These are phyloP conservation scores for Drosophila simulans DNA, from an alignment of 1,140 invertebrate genomes.

Conservation along the genomic window DNA sequence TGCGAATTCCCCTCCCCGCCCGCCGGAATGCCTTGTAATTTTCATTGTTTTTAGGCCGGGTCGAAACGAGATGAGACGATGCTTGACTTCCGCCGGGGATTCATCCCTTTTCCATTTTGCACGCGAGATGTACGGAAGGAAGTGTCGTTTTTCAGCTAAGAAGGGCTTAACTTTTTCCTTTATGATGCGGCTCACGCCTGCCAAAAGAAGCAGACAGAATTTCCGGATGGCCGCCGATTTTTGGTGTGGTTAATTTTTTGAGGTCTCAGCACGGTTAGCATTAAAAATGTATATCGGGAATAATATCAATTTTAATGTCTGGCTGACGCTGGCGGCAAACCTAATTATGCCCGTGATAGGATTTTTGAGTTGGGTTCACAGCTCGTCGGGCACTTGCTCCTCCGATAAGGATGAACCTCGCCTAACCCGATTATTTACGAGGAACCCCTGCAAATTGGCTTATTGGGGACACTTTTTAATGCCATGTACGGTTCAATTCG, in stretches of 20 bases:
- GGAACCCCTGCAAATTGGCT: slow-evolving; percentile 33
- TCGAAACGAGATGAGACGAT: slow-evolving; percentile 50
- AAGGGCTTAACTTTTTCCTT: slow-evolving; percentile 74
- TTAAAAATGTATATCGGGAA: slow-evolving; percentile 74
- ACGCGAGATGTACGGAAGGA: slow-evolving; percentile 39
- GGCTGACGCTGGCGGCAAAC: slow-evolving; percentile 36
- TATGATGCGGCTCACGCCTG: slow-evolving; percentile 66
- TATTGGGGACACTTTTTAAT: slow-evolving; percentile 58
- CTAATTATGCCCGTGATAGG: slow-evolving; percentile 53
- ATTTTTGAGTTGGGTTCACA: slow-evolving; percentile 51
- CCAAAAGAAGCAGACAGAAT: slow-evolving; percentile 32
- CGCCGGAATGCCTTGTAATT: slow-evolving; percentile 60
- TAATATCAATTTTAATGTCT: slow-evolving; percentile 77
- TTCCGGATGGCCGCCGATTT: slow-evolving; percentile 14
- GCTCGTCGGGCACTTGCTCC: slow-evolving; percentile 11
- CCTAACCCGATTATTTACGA: slow-evolving; percentile 49
- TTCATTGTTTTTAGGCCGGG: slow-evolving; percentile 69
- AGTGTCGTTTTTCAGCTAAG: slow-evolving; percentile 80
- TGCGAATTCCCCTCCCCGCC: slow-evolving; percentile 3
- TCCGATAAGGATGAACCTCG: slow-evolving; percentile 31
- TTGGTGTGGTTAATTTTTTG: slow-evolving; percentile 54
- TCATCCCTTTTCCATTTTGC: slow-evolving; percentile 44
- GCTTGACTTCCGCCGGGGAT: slow-evolving; percentile 44
- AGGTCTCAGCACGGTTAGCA: slow-evolving; percentile 64
- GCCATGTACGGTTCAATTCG: slow-evolving; percentile 52